Base-by-base conservation (phyloP, 2,797 vertebrate species). In the Stomatorhinus walkeri region DNA sequence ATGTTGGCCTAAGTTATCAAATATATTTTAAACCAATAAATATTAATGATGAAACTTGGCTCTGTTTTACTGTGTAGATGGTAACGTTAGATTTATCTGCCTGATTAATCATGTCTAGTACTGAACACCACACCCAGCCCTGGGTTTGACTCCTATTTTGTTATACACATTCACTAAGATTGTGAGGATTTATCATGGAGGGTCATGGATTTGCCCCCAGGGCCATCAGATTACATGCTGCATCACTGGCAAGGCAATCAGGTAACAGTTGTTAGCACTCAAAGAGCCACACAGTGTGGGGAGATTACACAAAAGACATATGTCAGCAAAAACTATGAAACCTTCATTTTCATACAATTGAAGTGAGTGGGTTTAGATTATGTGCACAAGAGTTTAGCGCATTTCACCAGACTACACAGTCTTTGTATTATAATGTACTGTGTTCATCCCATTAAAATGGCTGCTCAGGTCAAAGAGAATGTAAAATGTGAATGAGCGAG, bases 51-150 rank as follows among this genome's bases (percentile, higher is more conserved):
- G 46, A 84, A 84, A 84, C 43, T 28, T 84, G 81, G 81, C 81
- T 84, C 40, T 24, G 46, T 49, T 84, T 84, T 48, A 49, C 81
- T 0, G 46, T 49, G 19, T 24, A 84, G 19, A 43, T 79, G 32
- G 72, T 84, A 48, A 40, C 36, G 2, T 81, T 40, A 49, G 40
- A 49, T 83, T 83, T 83, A 48, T 83, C 40, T 83, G 24, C 81
- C 81, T 49, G 81, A 84, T 84, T 84, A 48, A 84, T 84, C 81
- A 84, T 14, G 12, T 79, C 72, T 6, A 79, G 72, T 43, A 79
- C 32, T 19, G 16, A 79, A 79, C 81, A 84, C 81, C 81, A 84
- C 81, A 84, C 43, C 46, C 72, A 79, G 43, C 43, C 40, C 46
- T 84, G 81, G 40, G 43, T 51, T 48, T 84, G 81, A 84, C 81